Base-by-base conservation (phyloP, 2,888 invertebrate genomes). In the Reticulitermes lucifugus region DNA sequence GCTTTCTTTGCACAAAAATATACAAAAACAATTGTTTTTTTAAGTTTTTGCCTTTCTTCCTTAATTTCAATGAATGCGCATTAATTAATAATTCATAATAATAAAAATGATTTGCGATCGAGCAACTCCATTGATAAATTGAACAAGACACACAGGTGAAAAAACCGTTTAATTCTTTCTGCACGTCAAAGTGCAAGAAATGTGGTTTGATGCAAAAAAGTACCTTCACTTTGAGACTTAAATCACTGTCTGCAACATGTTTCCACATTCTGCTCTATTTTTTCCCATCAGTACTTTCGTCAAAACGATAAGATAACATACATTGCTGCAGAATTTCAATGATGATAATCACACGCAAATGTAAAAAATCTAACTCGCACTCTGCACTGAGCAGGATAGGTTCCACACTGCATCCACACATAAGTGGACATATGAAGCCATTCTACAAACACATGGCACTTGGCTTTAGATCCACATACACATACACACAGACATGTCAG, bases 61-160 rank as follows among this genome's bases (percentile, higher is more conserved):
- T 80, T 75, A 77, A 82, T 82, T 80, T 83, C 77, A 85, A 80
- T 82, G 82, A 83, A 84, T 84, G 80, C 80, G 83, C 85, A 83
- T 79, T 70, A 85, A 84, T 83, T 75, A 43, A 83, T 83, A 75
- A 59, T 73, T 83, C 43, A 55, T 84, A 84, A 79, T 85, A 83
- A 83, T 79, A 85, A 85, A 85, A 83, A 85, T 83, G 73, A 79
- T 51, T 79, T 83, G 85, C 59, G 79, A 85, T 83, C 79, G 71
- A 84, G 70, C 75, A 71, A 84, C 80, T 79, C 51, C 70, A 81
- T 65, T 60, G 51, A 75, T 70, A 84, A 84, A 80, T 85, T 82
- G 77, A 85, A 85, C 83, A 85, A 85, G 85, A 85, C 85, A 85
- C 85, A 85, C 85, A 85, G 79, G 85, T 85, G 85, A 85, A 85